A percentile compares a stretch with the other conserved stretches of the same genome.
Evolutionary conservation across 2,888 invertebrate species (phyloP).

Genomic region (Dasypolia templi): DNA sequence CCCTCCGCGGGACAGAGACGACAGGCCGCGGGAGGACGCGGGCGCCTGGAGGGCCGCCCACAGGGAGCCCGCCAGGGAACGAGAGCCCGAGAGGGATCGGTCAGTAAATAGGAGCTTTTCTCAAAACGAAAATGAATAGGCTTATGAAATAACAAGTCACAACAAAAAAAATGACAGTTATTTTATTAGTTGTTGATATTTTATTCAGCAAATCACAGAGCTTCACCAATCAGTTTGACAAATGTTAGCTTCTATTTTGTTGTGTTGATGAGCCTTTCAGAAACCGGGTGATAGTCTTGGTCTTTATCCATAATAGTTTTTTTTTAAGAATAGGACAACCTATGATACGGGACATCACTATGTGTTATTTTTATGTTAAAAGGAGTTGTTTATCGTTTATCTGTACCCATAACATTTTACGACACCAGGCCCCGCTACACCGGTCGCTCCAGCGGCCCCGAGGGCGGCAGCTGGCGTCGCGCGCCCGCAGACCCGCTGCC

Average conservation of each 20-base stretch:
- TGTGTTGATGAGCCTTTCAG: background rate
- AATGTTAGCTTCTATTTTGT: background rate
- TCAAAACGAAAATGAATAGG: background rate
- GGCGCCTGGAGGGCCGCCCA: constrained; percentile 79
- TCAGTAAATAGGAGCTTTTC: background rate
- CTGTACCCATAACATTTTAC: too few species aligned
- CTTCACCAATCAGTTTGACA: background rate
- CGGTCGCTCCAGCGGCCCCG: constrained; percentile 85
- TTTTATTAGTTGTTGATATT: background rate
- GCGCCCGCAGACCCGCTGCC: constrained; percentile 83
- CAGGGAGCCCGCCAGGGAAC: constrained; percentile 72
- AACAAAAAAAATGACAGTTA: background rate
- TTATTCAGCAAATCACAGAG: background rate
- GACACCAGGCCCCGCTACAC: constrained; percentile 79
- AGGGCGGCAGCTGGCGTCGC: constrained; percentile 84
- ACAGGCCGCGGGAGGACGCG: constrained; percentile 69
- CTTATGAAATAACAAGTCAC: background rate
- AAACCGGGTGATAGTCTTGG: background rate
- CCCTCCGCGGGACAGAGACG: constrained; percentile 43
- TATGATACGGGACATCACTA: background rate
- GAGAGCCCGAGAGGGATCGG: constrained; percentile 68
- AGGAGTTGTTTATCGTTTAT: background rate
- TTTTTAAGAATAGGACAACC: background rate
- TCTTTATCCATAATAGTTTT: background rate
- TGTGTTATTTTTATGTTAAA: background rate